Conservation (phyloP, 2,797 vertebrate species). For the Gadopsis marmoratus region DNA sequence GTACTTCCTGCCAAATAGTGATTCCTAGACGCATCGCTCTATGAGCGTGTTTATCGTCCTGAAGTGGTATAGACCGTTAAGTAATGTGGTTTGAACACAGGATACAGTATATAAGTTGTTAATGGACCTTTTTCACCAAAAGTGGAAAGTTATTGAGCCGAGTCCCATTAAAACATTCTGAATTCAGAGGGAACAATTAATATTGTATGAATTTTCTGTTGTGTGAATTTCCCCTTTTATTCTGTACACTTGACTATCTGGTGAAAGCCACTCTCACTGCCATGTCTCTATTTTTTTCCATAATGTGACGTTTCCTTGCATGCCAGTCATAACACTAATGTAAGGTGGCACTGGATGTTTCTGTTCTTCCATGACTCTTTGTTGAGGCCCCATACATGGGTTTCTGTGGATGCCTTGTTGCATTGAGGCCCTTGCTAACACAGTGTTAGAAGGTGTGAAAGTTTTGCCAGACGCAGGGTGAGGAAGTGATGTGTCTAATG, state of each 20-base stretch:
- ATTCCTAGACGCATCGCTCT: neutral
- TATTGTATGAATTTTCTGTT: too few relatives aligned
- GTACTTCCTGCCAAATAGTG: conserved; percentile 75
- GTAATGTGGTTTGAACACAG: too few relatives aligned
- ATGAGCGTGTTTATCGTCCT: conserved; percentile 1
- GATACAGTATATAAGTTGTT: neutral
- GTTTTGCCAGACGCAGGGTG: neutral
- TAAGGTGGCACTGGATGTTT: neutral
- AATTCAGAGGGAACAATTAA: neutral
- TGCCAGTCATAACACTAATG: neutral
- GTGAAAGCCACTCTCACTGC: too few relatives aligned
- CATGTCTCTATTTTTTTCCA: too few relatives aligned
- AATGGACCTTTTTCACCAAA: neutral
- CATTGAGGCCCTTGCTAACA: neutral
- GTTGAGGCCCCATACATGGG: neutral
- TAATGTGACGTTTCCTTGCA: neutral
- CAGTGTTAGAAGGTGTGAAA: neutral
- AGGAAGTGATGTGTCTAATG: neutral
- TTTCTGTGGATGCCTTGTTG: neutral
- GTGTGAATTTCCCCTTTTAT: too few relatives aligned
- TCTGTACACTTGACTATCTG: too few relatives aligned
- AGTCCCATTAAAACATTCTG: neutral
- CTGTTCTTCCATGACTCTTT: neutral
- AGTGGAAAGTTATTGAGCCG: neutral
- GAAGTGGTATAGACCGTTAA: neutral